Evolutionary conservation across 2,888 invertebrate genomes (phyloP), one percentile per base, ranked within the genome.

Genomic region (Brachyptera putata): DNA sequence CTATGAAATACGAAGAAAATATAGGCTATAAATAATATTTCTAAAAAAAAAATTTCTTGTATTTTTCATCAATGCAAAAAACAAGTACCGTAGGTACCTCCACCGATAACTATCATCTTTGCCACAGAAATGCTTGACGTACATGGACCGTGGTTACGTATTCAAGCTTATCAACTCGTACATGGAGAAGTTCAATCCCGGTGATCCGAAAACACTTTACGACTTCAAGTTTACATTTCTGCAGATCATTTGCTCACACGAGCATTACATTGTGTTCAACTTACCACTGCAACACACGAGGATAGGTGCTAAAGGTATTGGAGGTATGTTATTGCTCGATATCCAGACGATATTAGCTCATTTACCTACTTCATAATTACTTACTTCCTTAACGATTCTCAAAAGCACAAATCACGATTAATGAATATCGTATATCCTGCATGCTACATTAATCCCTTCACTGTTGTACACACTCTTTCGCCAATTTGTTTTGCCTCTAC

Each of bases 131-230:
- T 92, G 94, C 69, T 78, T 97, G 63, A 93, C 91, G 3, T 85
- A 95, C 69, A 92, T 95, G 87, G 96, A 98, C 75, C 84, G 97
- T 65, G 95, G 96, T 16, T 91, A 92, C 73, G 89, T 95, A 22
- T 95, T 97, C 72, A 85, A 87, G 66, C 79, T 94, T 69, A 87
- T 97, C 68, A 91, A 91, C 70, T 84, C 83, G 66, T 94, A 95
- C 73, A 79, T 96, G 75, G 89, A 89, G 62, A 89, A 89, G 70
- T 94, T 95, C 74, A 86, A 74, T 64, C 83, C 87, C 0, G 90
- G 89, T 25, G 94, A 94, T 75, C 75, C 80, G 1, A 83, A 92
- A 71, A 80, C 86, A 1, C 77, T 96, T 26, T 90, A 94, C 69
- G 92, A 94, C 69, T 91, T 89, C 74, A 97, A 96, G 77, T 92